Conservation (phyloP, 1,140 invertebrate genomes). For the Teleopsis dalmanni region DNA sequence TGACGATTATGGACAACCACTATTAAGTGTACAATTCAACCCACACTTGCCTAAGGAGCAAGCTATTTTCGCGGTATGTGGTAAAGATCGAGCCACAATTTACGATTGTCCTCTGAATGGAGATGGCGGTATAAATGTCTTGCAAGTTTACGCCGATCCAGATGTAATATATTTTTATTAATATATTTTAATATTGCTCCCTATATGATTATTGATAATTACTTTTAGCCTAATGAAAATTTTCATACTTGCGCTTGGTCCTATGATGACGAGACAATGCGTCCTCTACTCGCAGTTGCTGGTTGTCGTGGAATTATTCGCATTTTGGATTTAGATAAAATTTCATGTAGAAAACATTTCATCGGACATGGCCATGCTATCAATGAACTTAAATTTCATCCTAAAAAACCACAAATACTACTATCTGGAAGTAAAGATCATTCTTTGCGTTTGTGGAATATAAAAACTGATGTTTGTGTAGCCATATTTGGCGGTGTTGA, state of each 20-base stretch:
- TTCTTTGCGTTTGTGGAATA: slow-evolving; percentile 89
- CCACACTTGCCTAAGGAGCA: slow-evolving; percentile 77
- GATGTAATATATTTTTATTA: too few relatives aligned
- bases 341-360: slow-evolving; percentile 85
- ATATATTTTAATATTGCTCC: too few relatives aligned
- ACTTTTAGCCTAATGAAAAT: slow-evolving; percentile 66
- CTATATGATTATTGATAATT: slow-evolving; percentile 41
- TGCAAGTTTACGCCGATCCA: slow-evolving; percentile 90
- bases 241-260: slow-evolving; percentile 97
- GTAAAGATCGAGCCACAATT: slow-evolving; percentile 86
- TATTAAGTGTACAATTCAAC: slow-evolving; percentile 93
- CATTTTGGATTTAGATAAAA: slow-evolving; percentile 73
- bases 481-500: slow-evolving; percentile 96
- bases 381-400: slow-evolving; percentile 92
- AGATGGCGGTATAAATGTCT: slow-evolving; percentile 62
- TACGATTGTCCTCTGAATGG: slow-evolving; percentile 67
- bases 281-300: slow-evolving; percentile 81
- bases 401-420: slow-evolving; percentile 77
- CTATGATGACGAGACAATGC: slow-evolving; percentile 71
- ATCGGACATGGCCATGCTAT: slow-evolving; percentile 83
- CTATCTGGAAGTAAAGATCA: slow-evolving; percentile 95
- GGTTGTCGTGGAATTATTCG: slow-evolving; percentile 85
- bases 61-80: slow-evolving; percentile 89
- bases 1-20: slow-evolving; percentile 87
- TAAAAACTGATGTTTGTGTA: slow-evolving; percentile 88